Evolutionary conservation across 1,140 invertebrate genomes (phyloP), one percentile per base, ranked within the genome.

Genomic region (Megalonaias nervosa): DNA sequence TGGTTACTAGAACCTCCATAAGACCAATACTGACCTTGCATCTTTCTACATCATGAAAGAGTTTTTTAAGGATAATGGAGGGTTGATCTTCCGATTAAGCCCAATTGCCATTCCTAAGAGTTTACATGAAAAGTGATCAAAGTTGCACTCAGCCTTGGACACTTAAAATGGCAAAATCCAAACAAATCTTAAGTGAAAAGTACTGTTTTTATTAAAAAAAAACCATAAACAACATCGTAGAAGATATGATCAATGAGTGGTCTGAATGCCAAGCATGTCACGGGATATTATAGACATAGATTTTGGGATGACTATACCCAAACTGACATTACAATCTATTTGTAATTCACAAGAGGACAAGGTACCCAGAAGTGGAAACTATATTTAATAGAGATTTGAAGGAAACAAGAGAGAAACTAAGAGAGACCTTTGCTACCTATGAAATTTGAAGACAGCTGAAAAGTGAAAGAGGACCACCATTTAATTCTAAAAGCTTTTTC

Each of bases 271-370:
- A 81, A 71, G 66, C 69, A 71, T 68, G 77, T 31, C 31, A 31
- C 5, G 84, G 76, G 48, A 82, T 23, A 82, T 21, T n/a, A 11
- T 87, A n/a, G 68, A 73, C 59, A 70, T 85, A 31, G 83, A 86
- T 67, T 83, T 86, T 73, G 73, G 66, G 31, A 31, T 80, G 82
- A 60, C 75, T 82, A 65, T 55, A 83, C n/a, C 80, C 77, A 48
- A 70, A 66, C 55, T 70, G 73, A 19, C 67, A 84, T 57, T 82
- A 82, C 69, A 76, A 31, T 62, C 57, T 84, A 16, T 81, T 86
- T 23, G 58, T 82, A 48, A 75, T 84, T 15, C 78, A 85, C 76
- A 83, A 86, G 67, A 85, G 77, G 57, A 85, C 84, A 66, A 61
- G 81, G 68, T 87, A 80, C 57, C 85, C 82, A 23, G 68, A 75